Conservation (phyloP, 2,888 invertebrate species). For the Oscheius sp. region DNA sequence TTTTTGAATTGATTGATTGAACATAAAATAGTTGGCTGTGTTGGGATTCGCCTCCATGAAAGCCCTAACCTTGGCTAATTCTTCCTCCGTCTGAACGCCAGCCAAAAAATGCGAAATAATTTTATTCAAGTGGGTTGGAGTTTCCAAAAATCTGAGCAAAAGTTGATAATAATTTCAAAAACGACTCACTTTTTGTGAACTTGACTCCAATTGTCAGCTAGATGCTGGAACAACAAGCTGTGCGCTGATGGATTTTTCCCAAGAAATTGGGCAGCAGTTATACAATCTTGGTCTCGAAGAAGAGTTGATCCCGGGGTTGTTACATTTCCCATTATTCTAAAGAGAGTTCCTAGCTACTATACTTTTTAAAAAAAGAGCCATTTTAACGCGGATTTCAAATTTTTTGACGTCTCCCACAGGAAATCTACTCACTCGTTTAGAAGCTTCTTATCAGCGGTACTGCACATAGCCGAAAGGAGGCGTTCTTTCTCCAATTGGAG, state of each 20-base stretch:
- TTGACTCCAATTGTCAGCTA: constrained; percentile 61
- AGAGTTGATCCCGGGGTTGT: constrained; percentile 45
- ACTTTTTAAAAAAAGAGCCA: no score
- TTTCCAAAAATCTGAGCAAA: not conserved
- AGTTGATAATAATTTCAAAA: not conserved
- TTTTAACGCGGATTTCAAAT: no score
- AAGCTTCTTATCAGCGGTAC: constrained; percentile 55
- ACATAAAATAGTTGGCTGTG: constrained; percentile 45
- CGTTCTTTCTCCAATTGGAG: constrained; percentile 61
- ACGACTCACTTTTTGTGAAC: constrained; percentile 40
- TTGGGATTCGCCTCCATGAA: constrained; percentile 47
- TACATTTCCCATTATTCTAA: constrained; percentile 57
- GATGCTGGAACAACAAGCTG: constrained; percentile 57
- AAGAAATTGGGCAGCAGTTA: constrained; percentile 47
- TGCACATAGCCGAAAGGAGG: constrained; percentile 57
- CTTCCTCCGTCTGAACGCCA: not conserved
- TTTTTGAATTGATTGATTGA: constrained; percentile 54
- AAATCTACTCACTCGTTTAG: constrained; percentile 54
- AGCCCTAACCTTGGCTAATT: constrained; percentile 16
- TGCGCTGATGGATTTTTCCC: constrained; percentile 42
- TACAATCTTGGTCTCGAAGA: constrained; percentile 62
- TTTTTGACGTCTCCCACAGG: no score
- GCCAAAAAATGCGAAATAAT: not conserved
- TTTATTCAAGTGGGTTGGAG: not conserved
- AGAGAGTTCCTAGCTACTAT: constrained; percentile 3